Evolutionary conservation across 2,888 invertebrate genomes (phyloP).

Genomic region (Dynastes grantii): DNA sequence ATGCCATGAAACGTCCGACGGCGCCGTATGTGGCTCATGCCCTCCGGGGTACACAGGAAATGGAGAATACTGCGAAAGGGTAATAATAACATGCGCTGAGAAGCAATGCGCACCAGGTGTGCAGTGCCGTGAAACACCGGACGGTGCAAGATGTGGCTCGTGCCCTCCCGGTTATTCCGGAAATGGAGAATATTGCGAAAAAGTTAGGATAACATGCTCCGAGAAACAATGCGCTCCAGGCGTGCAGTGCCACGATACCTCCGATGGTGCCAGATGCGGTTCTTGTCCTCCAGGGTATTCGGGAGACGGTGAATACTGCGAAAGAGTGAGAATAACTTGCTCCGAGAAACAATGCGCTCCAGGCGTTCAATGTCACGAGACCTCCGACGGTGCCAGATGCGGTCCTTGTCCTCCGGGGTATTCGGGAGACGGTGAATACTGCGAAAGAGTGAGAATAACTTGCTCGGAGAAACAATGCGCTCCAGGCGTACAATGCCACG

Average conservation of each 20-base stretch:
- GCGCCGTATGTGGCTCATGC: conserved; percentile 82
- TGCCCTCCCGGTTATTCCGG: conserved; percentile 85
- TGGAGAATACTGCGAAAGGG: conserved; percentile 71
- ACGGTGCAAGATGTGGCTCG: conserved; percentile 79
- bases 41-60: conserved; percentile 81
- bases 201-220: conserved; percentile 74
- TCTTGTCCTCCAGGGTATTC: conserved; percentile 82
- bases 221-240: conserved; percentile 83
- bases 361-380: conserved; percentile 79
- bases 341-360: conserved; percentile 74
- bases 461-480: conserved; percentile 77
- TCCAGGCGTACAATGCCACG: conserved; percentile 77
- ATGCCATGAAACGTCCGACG: conserved; percentile 75
- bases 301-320: conserved; percentile 84
- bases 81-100: conserved; percentile 71
- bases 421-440: conserved; percentile 75
- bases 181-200: conserved; percentile 80
- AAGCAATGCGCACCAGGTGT: conserved; percentile 76
- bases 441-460: conserved; percentile 64
- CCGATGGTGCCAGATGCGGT: conserved; percentile 79
- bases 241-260: conserved; percentile 76
- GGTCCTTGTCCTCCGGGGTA: conserved; percentile 84
- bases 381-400: conserved; percentile 77
- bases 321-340: conserved; percentile 73
- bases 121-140: conserved; percentile 75